phyloP scores from a whole-genome alignment of 2,797 vertebrate species.

The Oreochromis mossambicus region DNA sequence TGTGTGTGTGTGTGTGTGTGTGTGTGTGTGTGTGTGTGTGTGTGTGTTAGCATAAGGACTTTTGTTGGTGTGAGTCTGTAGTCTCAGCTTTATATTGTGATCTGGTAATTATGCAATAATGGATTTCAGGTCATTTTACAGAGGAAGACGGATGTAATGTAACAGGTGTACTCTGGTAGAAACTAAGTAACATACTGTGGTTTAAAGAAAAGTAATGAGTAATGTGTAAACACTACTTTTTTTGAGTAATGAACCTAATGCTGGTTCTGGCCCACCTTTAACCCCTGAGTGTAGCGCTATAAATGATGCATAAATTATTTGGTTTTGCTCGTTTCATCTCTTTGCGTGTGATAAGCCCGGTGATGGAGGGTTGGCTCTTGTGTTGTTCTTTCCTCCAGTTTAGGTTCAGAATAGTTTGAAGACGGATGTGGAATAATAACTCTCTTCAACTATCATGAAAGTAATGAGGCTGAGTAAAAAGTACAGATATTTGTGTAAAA shows the following conservation, averaged over 20 bases:
- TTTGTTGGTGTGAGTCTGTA: background rate
- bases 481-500: too few species aligned
- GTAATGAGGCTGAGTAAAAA: too few species aligned
- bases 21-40: fast-evolving
- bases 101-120: background rate
- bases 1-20: too few species aligned
- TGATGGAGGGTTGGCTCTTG: background rate
- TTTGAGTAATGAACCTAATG: background rate
- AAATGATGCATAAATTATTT: background rate
- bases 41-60: background rate
- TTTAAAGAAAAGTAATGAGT: background rate
- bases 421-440: too few species aligned
- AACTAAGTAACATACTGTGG: background rate
- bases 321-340: fast-evolving
- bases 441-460: too few species aligned
- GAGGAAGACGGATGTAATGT: background rate
- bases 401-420: too few species aligned
- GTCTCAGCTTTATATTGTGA: background rate
- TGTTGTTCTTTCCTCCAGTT: fast-evolving
- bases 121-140: background rate
- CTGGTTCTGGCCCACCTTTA: background rate
- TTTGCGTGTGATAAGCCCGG: fast-evolving
- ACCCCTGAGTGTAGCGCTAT: background rate
- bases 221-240: background rate
- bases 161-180: background rate